Percentiles rank a stretch among this genome's conserved stretches.
phyloP scores from a whole-genome alignment of 2,113 vertebrate genomes.

The Osmerus eperlanus region DNA sequence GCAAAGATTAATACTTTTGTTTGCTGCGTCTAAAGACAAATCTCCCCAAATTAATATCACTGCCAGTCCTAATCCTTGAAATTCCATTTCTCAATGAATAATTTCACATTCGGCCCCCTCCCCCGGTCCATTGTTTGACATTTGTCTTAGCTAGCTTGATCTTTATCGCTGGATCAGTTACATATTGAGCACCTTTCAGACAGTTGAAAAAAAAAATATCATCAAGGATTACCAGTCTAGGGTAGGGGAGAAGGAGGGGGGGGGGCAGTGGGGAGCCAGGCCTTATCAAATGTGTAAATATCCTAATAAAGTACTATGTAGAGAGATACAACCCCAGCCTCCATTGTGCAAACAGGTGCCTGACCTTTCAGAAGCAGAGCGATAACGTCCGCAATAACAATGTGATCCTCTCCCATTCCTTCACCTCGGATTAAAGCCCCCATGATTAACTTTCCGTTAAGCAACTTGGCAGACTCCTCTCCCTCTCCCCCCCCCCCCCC shows the following conservation, averaged over 20 bases:
- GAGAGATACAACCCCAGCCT: conserved; percentile 80
- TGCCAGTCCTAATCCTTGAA: conserved; percentile 19
- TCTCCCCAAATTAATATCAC: conserved; percentile 23
- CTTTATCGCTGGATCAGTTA: conserved; percentile 65
- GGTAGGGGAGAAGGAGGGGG: too few relatives aligned
- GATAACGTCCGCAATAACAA: conserved; percentile 82
- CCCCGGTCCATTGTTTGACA: conserved; percentile 34
- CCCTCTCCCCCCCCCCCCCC: conserved; percentile 60
- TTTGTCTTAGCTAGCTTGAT: conserved; percentile 44
- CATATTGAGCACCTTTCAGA: conserved; percentile 72
- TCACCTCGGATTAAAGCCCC: conserved; percentile 67
- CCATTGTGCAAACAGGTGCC: conserved; percentile 77
- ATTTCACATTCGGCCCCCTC: conserved; percentile 36
- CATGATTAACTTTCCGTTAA: conserved; percentile 91
- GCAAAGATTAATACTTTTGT: background rate
- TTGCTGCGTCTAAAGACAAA: conserved; percentile 5
- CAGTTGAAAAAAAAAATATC: conserved; percentile 46
- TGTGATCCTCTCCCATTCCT: conserved; percentile 76
- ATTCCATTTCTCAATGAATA: conserved; percentile 36
- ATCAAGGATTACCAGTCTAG: conserved; percentile 84
- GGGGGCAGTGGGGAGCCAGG: conserved; percentile 69
- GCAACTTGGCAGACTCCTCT: conserved; percentile 79
- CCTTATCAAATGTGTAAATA: conserved; percentile 73
- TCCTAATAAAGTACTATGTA: conserved; percentile 79
- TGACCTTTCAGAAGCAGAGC: conserved; percentile 82